These are phyloP conservation scores for Anarsia innoxiella DNA, from an alignment of 2,888 invertebrate species.

Conservation along the genomic window DNA sequence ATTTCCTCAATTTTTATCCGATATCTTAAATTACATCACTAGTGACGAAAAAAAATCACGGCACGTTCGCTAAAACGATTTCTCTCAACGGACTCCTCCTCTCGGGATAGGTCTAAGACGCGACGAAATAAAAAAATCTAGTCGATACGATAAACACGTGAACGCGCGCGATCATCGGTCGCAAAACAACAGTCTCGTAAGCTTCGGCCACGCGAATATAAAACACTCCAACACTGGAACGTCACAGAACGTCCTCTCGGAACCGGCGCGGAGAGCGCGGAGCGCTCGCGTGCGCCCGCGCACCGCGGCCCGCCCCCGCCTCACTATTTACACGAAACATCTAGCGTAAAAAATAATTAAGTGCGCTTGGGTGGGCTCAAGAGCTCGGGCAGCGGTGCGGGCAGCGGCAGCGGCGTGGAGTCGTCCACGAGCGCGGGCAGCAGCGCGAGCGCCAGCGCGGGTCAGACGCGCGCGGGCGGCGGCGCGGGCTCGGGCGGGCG, in stretches of 20 bases:
- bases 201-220: constrained; percentile 68
- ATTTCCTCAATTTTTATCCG: constrained; percentile 68
- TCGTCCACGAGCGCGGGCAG: constrained; percentile 68
- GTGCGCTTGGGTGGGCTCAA: constrained; percentile 69
- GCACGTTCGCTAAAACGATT: constrained; percentile 57
- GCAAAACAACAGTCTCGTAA: constrained; percentile 68
- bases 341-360: constrained; percentile 63
- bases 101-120: constrained; percentile 37
- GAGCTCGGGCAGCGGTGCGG: constrained; percentile 70
- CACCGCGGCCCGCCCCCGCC: constrained; percentile 44
- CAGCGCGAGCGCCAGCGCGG: constrained; percentile 72
- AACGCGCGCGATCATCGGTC: constrained; percentile 59
- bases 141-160: constrained; percentile 49
- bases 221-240: constrained; percentile 60
- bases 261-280: constrained; percentile 36
- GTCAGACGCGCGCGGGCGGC: constrained; percentile 81
- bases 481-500: constrained; percentile 90
- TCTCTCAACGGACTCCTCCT: constrained; percentile 47
- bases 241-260: constrained; percentile 49
- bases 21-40: constrained; percentile 64
- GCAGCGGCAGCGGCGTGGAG: constrained; percentile 69
- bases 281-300: constrained; percentile 34
- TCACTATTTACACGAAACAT: constrained; percentile 45
- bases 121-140: constrained; percentile 46
- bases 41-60: constrained; percentile 59